Base-by-base conservation (phyloP, 2,888 invertebrate species). In the Branchipolynoe longqiensis region DNA sequence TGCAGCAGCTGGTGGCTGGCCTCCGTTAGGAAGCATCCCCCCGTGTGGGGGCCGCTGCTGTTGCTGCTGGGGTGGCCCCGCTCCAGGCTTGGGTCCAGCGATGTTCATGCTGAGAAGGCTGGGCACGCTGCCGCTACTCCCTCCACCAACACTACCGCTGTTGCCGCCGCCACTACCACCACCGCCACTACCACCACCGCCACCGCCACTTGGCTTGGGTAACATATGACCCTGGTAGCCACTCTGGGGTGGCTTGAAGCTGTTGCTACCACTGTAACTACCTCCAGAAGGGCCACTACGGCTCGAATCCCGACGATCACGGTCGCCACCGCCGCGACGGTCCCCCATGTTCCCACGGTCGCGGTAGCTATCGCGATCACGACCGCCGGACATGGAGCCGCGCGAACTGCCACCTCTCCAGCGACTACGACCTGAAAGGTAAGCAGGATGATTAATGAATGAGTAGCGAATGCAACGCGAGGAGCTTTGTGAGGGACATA, bases 341-440 rank as follows among this genome's bases (percentile, higher is more conserved):
- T 86, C 85, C 28, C 87, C 84, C 74, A 82, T 69, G 28, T 85
- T 85, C 40, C 86, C 85, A 56, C 82, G 62, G 25, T 87, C 83
- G 82, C 85, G 82, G 54, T 86, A 86, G 54, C 78, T 41, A 25
- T 78, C 41, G 48, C 78, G 56, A 36, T 82, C 82, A 36, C 73
- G 41, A 78, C 86, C 84, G 74, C 85, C 48, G 18, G 78, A 78
- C 78, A 78, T 78, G 8, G 48, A 41, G 4, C 78, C 78, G 12
- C 78, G 22, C 31, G 31, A 25, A n/a, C 85, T 83, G 36, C 86
- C 62, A 25, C 82, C 59, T 83, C 81, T 87, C 87, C 87, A 87
- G 0, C 87, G 86, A 84, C 88, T 89, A 73, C 89, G 89, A 82
- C 89, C 89, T 89, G 86, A 18, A 88, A 88, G 31, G 73, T 31